Base-by-base conservation (phyloP, 2,113 vertebrate species). In the Entelurus aequoreus region DNA sequence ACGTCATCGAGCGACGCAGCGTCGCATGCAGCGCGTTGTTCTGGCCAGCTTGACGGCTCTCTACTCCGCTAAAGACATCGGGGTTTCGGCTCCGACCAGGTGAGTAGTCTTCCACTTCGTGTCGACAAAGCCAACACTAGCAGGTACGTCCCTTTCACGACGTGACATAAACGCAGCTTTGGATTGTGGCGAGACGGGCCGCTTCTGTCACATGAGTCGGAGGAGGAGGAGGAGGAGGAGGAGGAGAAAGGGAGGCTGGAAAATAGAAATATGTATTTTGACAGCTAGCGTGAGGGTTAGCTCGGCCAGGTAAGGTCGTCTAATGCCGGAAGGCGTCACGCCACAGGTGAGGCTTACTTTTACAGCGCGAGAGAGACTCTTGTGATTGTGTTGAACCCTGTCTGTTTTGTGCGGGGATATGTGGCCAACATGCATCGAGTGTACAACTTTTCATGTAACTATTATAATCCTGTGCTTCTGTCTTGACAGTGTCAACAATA, bases 161-260 rank as follows among this genome's bases (percentile, higher is more conserved):
- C 13, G 15, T 46, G 35, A 11, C 0, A 7, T 14, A 2, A 35
- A 46, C 14, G 1, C 10, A 8, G 11, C 0, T 49, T 42, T 66
- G 19, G 28, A 21, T 21, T 60, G 56, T 5, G 15, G 12, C 5
- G 60, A 66, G 47, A 76, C 53, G 64, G 68, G 54, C 56, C 65
- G 74, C 63, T 69, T 79, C 48, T 83, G 74, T 85, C 79, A 79
- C 77, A 81, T 68, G 84, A 85, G 74, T 46, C 63, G 66, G 65
- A 66, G 76, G 62, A 65, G 71, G 60, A 66, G 67, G 65, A 66
- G 76, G 62, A 65, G 74, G 64, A 66, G 10, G 2, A 6, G 37
- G 37, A 69, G 68, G 56, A 63, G 48, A 67, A 65, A 60, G 15
- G 48, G 28, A 62, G 72, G 59, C 52, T 53, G 40, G 63, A 46